These are phyloP conservation scores for Strigamia maritima DNA, from an alignment of 2,888 invertebrate species.

Conservation along the genomic window DNA sequence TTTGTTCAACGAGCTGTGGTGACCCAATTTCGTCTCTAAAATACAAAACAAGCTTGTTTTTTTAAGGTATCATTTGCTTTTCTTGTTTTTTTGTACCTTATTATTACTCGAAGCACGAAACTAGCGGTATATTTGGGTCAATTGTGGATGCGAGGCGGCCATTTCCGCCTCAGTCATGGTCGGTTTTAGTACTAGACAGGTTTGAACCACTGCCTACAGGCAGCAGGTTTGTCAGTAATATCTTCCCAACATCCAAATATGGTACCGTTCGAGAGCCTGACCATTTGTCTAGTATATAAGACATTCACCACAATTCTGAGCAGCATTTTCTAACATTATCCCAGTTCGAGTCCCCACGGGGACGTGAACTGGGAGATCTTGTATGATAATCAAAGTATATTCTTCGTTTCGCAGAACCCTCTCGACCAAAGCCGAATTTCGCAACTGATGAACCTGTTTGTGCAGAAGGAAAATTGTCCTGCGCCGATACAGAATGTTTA, in stretches of 20 bases:
- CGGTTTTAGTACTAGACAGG: neutral
- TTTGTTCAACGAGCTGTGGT: too few relatives aligned
- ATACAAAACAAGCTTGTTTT: too few relatives aligned
- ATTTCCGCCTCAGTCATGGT: neutral
- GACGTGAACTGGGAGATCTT: neutral
- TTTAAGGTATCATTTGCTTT: too few relatives aligned
- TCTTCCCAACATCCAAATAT: neutral
- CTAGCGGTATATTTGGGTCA: neutral
- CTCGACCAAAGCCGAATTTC: slow-evolving; percentile 80
- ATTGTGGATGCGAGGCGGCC: neutral
- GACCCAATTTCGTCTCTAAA: too few relatives aligned
- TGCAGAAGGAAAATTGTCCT: slow-evolving; percentile 82
- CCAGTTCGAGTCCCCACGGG: neutral
- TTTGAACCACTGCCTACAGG: neutral
- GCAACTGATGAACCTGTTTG: slow-evolving; percentile 92
- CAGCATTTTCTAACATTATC: neutral
- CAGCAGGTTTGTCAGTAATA: neutral
- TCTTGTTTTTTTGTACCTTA: neutral
- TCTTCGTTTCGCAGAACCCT: slow-evolving; percentile 68
- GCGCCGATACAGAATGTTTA: slow-evolving; percentile 88
- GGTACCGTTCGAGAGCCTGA: neutral
- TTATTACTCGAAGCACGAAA: neutral
- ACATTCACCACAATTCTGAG: neutral
- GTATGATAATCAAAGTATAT: neutral
- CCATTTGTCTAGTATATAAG: neutral